A percentile compares a stretch with the other conserved stretches of the same genome.
phyloP scores from a whole-genome alignment of 2,113 vertebrate genomes.

The Bubo blakistoni region DNA sequence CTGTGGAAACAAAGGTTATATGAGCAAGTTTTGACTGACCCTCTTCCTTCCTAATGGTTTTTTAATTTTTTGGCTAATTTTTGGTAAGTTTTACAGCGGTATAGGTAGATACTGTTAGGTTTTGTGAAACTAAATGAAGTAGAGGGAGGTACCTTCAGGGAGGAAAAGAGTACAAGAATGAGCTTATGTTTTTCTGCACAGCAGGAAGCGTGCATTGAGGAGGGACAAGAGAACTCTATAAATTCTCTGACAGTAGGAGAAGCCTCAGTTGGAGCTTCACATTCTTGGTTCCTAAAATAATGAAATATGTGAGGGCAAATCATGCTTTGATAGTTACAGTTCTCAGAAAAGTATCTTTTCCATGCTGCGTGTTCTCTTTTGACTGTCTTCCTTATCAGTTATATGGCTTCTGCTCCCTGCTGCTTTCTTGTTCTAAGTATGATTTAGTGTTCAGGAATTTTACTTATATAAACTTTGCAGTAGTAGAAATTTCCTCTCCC shows the following conservation, averaged over 20 bases:
- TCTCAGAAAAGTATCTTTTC: neutral
- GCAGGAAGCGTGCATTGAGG: neutral
- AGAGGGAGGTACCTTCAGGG: neutral
- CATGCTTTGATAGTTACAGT: neutral
- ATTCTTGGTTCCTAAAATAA: neutral
- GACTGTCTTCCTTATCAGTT: neutral
- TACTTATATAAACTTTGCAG: conserved; percentile 7
- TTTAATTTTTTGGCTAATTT: neutral
- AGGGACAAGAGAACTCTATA: neutral
- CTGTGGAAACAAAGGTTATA: neutral
- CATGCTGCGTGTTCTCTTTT: neutral
- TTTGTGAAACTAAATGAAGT: neutral
- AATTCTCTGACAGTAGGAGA: neutral
- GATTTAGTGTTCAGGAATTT: conserved; percentile 34
- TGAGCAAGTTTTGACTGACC: neutral
- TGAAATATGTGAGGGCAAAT: neutral
- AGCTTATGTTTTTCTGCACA: neutral
- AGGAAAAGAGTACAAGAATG: neutral
- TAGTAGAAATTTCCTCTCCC: neutral
- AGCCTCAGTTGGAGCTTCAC: neutral
- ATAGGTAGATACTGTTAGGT: neutral
- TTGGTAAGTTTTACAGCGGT: neutral
- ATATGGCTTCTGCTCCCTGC: neutral
- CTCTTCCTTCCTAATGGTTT: neutral
- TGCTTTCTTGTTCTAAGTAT: conserved; percentile 8